These are phyloP conservation scores for Gymnodraco acuticeps DNA, from an alignment of 2,797 vertebrate genomes.

Conservation along the genomic window DNA sequence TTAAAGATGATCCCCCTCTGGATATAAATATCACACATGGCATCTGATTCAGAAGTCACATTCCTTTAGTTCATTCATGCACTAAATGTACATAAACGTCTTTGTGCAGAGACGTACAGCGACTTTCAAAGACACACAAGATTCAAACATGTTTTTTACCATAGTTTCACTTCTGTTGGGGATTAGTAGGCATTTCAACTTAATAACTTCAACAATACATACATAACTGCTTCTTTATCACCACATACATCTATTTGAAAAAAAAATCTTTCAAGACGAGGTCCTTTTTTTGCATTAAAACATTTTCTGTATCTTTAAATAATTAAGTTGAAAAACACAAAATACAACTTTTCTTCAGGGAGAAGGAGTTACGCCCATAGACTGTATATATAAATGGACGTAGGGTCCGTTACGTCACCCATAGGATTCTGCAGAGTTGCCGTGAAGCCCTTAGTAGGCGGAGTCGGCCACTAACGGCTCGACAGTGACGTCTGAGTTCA, in stretches of 20 bases:
- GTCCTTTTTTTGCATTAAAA: neutral
- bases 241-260: neutral
- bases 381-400: no score
- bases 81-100: no score
- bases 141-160: neutral
- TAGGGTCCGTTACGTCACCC: no score
- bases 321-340: no score
- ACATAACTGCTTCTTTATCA: no score
- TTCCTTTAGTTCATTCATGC: neutral
- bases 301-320: neutral
- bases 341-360: neutral
- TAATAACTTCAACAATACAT: neutral
- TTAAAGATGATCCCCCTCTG: slow-evolving; percentile 26
- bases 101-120: neutral
- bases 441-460: no score
- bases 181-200: no score
- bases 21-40: slow-evolving; percentile 27
- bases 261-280: neutral
- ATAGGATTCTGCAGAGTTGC: no score
- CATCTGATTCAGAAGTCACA: neutral
- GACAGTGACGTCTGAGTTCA: no score
- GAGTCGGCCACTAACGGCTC: no score
- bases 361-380: no score
- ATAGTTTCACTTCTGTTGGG: neutral
- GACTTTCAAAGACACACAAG: neutral